Conservation (phyloP, 2,888 invertebrate species). For the Campopleginae sp. region DNA sequence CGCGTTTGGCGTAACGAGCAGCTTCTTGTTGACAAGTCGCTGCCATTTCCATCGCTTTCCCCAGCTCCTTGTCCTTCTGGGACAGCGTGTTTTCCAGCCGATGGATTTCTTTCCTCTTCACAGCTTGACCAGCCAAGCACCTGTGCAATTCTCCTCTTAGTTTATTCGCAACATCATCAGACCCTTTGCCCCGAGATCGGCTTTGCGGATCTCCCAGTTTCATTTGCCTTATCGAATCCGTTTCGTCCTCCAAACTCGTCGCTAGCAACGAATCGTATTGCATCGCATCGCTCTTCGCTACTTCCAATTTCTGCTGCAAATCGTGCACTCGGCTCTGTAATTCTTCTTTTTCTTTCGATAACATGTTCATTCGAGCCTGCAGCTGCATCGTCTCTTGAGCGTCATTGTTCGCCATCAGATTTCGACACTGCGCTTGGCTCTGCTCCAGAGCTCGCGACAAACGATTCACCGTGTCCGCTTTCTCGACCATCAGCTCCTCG, state of each 20-base stretch:
- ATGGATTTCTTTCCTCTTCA: slow-evolving; percentile 85
- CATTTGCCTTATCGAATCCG: slow-evolving; percentile 80
- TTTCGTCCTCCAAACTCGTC: slow-evolving; percentile 79
- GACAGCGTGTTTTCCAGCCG: slow-evolving; percentile 82
- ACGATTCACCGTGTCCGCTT: slow-evolving; percentile 87
- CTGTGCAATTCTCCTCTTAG: slow-evolving; percentile 84
- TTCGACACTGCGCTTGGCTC: slow-evolving; percentile 85
- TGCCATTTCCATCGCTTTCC: slow-evolving; percentile 74
- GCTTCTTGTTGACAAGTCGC: slow-evolving; percentile 78
- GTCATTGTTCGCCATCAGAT: slow-evolving; percentile 84
- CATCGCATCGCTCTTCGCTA: slow-evolving; percentile 76
- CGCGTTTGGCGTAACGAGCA: slow-evolving; percentile 76
- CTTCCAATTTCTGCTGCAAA: slow-evolving; percentile 79
- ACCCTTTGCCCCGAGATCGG: slow-evolving; percentile 80
- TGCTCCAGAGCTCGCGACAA: slow-evolving; percentile 87
- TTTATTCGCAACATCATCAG: slow-evolving; percentile 83
- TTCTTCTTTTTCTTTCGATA: slow-evolving; percentile 86
- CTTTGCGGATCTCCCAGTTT: slow-evolving; percentile 76
- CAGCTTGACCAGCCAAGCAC: slow-evolving; percentile 83
- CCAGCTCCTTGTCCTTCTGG: slow-evolving; percentile 82
- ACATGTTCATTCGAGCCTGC: slow-evolving; percentile 85
- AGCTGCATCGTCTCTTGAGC: slow-evolving; percentile 85
- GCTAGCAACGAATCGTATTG: slow-evolving; percentile 79
- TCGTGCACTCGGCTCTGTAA: slow-evolving; percentile 79
- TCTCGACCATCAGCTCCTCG: slow-evolving; percentile 87